phyloP scores from a whole-genome alignment of 2,797 vertebrate genomes.

The Catharus ustulatus region DNA sequence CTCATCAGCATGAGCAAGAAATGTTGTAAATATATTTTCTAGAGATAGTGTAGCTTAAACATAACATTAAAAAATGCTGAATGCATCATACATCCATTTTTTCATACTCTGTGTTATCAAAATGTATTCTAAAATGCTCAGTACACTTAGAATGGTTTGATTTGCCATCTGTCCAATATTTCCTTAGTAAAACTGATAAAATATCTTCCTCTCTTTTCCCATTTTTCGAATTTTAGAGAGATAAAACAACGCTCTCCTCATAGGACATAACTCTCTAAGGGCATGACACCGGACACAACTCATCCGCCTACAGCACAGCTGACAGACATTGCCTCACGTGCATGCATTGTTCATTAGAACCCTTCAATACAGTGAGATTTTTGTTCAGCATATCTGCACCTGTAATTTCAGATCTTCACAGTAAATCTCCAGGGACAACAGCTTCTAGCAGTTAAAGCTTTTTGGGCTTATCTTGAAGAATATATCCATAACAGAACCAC shows the following conservation, averaged over 20 bases:
- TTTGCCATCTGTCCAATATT: background rate
- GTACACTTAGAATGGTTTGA: background rate
- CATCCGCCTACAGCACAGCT: background rate
- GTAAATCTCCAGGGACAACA: background rate
- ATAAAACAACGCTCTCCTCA: background rate
- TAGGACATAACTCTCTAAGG: background rate
- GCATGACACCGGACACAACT: background rate
- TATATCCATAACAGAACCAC: fast-evolving
- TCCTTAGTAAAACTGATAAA: background rate
- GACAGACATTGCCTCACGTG: background rate
- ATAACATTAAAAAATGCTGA: background rate
- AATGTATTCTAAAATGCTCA: background rate
- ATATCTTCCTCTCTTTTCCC: background rate
- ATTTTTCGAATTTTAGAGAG: background rate
- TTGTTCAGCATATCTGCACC: background rate
- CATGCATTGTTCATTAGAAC: fast-evolving
- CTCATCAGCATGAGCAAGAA: background rate
- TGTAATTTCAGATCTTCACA: background rate
- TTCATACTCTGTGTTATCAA: background rate
- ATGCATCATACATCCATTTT: background rate
- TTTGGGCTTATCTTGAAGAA: background rate
- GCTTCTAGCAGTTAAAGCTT: background rate
- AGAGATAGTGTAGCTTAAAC: background rate
- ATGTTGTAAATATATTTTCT: background rate
- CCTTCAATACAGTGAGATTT: background rate